Evolutionary conservation across 2,113 vertebrate genomes (phyloP).

Genomic region (Cichladusa arquata): DNA sequence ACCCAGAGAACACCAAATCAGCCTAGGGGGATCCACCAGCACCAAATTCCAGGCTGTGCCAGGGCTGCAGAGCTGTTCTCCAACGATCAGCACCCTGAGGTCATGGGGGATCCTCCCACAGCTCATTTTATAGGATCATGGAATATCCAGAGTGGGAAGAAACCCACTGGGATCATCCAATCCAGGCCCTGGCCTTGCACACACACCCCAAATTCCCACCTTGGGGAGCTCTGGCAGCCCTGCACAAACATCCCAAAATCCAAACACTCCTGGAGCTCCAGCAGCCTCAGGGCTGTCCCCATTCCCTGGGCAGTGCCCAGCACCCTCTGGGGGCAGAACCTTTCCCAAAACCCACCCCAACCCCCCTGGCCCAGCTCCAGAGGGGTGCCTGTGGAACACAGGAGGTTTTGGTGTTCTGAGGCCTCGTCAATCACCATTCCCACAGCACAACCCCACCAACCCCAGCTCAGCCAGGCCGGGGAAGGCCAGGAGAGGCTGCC

Average conservation of each 20-base stretch:
- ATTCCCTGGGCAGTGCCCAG: not conserved
- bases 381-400: not conserved
- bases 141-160: not conserved
- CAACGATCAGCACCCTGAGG: rapidly evolving
- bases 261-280: rapidly evolving
- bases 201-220: not conserved
- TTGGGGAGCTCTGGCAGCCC: no score
- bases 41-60: rapidly evolving
- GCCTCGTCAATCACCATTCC: no score
- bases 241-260: not conserved
- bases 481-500: not conserved
- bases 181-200: not conserved
- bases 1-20: rapidly evolving
- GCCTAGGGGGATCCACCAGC: not conserved
- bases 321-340: not conserved
- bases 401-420: not conserved
- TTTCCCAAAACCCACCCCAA: not conserved
- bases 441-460: not conserved
- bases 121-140: rapidly evolving
- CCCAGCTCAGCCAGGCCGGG: not conserved
- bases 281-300: not conserved
- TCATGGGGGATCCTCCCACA: not conserved
- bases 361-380: not conserved
- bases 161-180: not conserved
- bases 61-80: rapidly evolving